phyloP scores from a whole-genome alignment of 2,113 vertebrate species.

The Carettochelys insculpta region DNA sequence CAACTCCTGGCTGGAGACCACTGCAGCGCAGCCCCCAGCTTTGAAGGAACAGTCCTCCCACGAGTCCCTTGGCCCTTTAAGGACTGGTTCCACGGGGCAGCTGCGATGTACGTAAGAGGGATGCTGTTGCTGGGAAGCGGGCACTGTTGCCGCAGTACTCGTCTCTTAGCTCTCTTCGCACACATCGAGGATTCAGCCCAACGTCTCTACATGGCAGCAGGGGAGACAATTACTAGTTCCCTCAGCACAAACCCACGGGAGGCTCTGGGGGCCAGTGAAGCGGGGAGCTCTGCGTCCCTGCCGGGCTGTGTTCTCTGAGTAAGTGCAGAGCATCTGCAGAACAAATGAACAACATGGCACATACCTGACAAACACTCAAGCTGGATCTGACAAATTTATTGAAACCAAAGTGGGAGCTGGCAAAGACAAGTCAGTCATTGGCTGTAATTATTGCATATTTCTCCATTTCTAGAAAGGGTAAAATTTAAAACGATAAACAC shows the following conservation, averaged over 20 bases:
- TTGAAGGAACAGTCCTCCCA: neutral
- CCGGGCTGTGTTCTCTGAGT: rapidly evolving
- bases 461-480: conserved; percentile 62
- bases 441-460: conserved; percentile 70
- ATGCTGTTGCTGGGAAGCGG: neutral
- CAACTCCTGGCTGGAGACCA: neutral
- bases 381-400: conserved; percentile 59
- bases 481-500: conserved; percentile 76
- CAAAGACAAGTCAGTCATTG: conserved; percentile 71
- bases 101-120: rapidly evolving
- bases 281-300: rapidly evolving
- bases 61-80: neutral
- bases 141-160: rapidly evolving
- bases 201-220: neutral
- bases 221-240: rapidly evolving
- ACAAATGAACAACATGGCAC: neutral
- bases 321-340: neutral
- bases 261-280: neutral
- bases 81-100: rapidly evolving
- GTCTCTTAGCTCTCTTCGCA: neutral
- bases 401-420: conserved; percentile 55
- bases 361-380: neutral
- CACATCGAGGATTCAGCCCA: neutral
- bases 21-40: neutral
- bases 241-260: neutral